These are phyloP conservation scores for Ariopsis seemanni DNA, from an alignment of 2,113 vertebrate species.

Conservation along the genomic window DNA sequence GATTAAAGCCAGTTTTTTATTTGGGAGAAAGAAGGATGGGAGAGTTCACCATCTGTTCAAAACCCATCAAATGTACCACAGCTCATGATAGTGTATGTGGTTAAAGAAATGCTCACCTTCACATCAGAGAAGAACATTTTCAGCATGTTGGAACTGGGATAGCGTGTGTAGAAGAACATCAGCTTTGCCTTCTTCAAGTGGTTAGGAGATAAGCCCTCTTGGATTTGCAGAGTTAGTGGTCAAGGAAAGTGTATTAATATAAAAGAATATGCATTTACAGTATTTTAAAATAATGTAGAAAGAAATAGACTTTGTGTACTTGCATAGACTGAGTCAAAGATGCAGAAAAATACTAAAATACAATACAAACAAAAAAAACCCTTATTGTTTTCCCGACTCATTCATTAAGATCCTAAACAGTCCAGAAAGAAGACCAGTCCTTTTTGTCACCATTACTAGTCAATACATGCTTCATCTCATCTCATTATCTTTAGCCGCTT, in stretches of 20 bases:
- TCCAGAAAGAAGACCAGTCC: constrained; percentile 64
- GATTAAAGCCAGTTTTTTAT: constrained; percentile 76
- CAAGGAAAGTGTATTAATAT: constrained; percentile 72
- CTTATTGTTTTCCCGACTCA: neutral
- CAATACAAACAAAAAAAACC: neutral
- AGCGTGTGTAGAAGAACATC: constrained; percentile 99
- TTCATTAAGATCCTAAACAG: constrained; percentile 59
- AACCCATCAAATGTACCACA: constrained; percentile 61
- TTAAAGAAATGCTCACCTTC: constrained; percentile 82
- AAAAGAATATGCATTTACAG: neutral
- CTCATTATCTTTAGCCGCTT: too few species aligned
- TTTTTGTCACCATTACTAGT: constrained; percentile 71
- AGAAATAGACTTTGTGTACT: neutral
- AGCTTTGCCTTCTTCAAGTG: constrained; percentile 99
- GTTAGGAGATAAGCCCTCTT: constrained; percentile 97
- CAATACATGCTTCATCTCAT: constrained; percentile 63
- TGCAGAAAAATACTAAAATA: neutral
- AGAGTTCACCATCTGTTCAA: constrained; percentile 64
- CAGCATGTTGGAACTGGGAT: constrained; percentile 99
- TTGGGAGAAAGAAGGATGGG: constrained; percentile 65
- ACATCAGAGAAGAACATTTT: constrained; percentile 99
- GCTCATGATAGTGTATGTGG: constrained; percentile 34
- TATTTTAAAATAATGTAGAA: neutral
- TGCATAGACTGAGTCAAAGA: constrained; percentile 4
- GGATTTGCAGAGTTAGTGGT: constrained; percentile 76